Evolutionary conservation across 2,888 invertebrate species (phyloP), one percentile per base, ranked within the genome.

Genomic region (Drosophila nigricruria): DNA sequence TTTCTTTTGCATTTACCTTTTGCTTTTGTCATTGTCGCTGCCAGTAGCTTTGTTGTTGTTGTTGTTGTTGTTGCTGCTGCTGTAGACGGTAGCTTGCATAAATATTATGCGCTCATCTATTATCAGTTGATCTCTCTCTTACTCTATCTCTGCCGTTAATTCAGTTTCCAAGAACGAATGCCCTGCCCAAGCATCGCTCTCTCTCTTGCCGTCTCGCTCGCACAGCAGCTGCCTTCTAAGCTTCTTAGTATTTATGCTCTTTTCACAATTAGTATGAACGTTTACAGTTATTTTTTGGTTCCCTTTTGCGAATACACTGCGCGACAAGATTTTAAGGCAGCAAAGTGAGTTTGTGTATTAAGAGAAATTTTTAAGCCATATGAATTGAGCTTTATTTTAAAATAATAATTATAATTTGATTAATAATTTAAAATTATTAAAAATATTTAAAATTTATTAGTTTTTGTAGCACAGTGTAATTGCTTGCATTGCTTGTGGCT

Each of bases 61-160:
- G 66, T 27, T 27, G 23, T 27, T 43, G 25, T 9, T 20, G 18
- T 12, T n/a, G 20, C 0, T 56, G 23, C 1, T 53, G 45, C 20
- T 43, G 57, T 38, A 6, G 14, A 57, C 40, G 32, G 66, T 25
- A 50, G 62, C 61, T 62, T 76, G 77, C 76, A 71, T 73, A 79
- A 71, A 76, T 58, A 82, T 73, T 63, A 60, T 71, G 38, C 64
- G 71, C 75, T 80, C 82, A 82, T 82, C 81, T 69, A 52, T 81
- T 81, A 82, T 82, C 82, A 76, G 69, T 64, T 81, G 71, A 83
- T 78, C 83, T 78, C 67, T 81, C 38, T 71, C 75, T 75, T 60
- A 70, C 34, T 71, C 32, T 42, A 64, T 74, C 69, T 64, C 58
- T 49, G 71, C 49, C 58, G 70, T 80, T 67, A 65, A 81, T 71